Evolutionary conservation across 2,888 invertebrate species (phyloP).

Genomic region (Hydraecia micacea): DNA sequence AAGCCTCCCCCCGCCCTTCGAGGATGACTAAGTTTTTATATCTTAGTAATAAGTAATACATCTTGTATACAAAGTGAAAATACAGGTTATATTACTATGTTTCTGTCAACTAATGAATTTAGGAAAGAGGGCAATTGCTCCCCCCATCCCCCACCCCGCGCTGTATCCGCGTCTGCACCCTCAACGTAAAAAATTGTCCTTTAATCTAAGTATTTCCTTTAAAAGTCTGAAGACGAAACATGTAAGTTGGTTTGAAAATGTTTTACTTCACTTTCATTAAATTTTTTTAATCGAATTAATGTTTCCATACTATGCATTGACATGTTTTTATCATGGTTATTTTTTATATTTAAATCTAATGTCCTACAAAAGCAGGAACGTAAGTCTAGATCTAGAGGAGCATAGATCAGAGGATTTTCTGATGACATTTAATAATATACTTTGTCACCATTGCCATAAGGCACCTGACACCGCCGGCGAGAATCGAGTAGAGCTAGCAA

Average conservation of each 20-base stretch:
- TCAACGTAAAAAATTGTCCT: background rate
- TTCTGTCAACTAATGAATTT: no score
- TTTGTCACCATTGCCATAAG: background rate
- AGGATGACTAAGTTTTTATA: no score
- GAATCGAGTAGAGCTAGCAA: no score
- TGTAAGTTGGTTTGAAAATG: constrained; percentile 31
- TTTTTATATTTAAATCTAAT: background rate
- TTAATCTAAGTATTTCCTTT: background rate
- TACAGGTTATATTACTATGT: no score
- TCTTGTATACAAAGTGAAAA: no score
- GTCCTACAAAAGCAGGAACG: background rate
- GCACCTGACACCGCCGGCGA: no score
- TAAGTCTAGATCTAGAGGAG: background rate
- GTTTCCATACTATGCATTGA: background rate
- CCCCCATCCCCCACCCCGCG: no score
- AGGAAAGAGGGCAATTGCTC: no score
- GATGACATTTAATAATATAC: background rate
- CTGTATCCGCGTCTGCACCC: no score
- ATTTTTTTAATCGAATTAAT: background rate
- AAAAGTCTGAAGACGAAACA: background rate
- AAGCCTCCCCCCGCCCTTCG: no score
- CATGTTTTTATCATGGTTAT: background rate
- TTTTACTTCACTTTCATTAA: background rate
- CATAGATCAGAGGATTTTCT: background rate
- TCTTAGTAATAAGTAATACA: no score